Evolutionary conservation across 2,888 invertebrate species (phyloP).

Genomic region (Spilosoma lubricipeda): DNA sequence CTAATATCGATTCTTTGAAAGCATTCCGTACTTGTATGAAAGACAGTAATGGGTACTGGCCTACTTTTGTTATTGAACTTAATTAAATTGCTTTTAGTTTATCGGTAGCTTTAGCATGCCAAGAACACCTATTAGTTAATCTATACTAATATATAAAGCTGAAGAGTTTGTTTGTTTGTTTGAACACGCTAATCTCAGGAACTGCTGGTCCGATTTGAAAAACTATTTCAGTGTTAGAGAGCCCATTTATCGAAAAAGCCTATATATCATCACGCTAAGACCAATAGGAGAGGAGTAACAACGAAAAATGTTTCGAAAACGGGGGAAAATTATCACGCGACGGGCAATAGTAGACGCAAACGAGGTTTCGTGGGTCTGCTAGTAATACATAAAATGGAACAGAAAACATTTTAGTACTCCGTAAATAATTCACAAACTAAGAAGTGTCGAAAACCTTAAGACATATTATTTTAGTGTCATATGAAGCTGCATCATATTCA

Average conservation of each 20-base stretch:
- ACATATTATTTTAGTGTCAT: slow-evolving; percentile 17
- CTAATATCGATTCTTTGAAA: not conserved
- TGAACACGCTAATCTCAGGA: too few relatives aligned
- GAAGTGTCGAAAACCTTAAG: slow-evolving; percentile 13
- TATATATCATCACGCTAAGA: too few relatives aligned
- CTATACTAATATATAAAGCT: too few relatives aligned
- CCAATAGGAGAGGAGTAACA: too few relatives aligned
- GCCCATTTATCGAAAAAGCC: too few relatives aligned
- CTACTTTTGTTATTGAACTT: not conserved
- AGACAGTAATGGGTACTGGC: not conserved
- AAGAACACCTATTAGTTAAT: not conserved
- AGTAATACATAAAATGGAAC: not conserved
- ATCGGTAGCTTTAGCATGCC: not conserved
- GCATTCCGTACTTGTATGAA: not conserved
- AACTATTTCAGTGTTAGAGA: too few relatives aligned
- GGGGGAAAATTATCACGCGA: too few relatives aligned
- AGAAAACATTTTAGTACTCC: slow-evolving; percentile 13
- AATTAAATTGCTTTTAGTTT: not conserved
- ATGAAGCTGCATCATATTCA: not conserved
- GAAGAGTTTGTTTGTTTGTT: too few relatives aligned
- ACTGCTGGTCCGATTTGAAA: too few relatives aligned
- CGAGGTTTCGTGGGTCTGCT: too few relatives aligned
- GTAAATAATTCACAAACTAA: slow-evolving; percentile 7
- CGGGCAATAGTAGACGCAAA: too few relatives aligned
- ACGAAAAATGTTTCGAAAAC: too few relatives aligned